Percentiles rank a stretch among this genome's conserved stretches.
Conservation (phyloP, 2,113 vertebrate genomes). For the Orientallactaga bullata region DNA sequence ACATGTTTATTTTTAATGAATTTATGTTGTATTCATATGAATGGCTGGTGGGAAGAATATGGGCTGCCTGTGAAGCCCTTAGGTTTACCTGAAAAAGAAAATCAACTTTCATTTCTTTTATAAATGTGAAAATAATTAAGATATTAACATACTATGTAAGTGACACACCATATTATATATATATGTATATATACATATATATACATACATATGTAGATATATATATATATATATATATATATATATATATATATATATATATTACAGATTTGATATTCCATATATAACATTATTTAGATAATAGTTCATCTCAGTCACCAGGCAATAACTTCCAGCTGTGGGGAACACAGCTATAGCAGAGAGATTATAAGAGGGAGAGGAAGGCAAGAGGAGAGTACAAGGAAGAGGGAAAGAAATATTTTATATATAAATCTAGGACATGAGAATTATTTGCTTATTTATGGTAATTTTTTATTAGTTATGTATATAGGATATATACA, state of each 20-base stretch:
- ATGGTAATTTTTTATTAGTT: too few species aligned
- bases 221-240: not conserved
- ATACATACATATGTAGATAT: not conserved
- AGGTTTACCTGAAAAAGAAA: not conserved
- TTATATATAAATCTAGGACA: not conserved
- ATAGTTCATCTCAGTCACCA: not conserved
- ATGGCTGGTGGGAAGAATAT: not conserved
- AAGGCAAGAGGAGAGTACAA: not conserved
- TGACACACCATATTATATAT: not conserved
- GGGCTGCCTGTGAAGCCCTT: not conserved
- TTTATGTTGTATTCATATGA: not conserved
- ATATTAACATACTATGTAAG: not conserved
- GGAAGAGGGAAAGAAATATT: not conserved
- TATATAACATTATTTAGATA: not conserved
- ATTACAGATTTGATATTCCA: not conserved
- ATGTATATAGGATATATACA: too few species aligned
- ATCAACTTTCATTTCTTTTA: not conserved
- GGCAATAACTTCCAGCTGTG: not conserved
- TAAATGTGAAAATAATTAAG: conserved; percentile 38
- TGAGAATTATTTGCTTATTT: conserved; percentile 13
- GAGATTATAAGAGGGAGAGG: not conserved
- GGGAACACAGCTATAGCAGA: not conserved
- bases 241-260: not conserved
- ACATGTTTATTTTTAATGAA: not conserved
- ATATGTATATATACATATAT: not conserved